Evolutionary conservation across 2,113 vertebrate genomes (phyloP), one percentile per base, ranked within the genome.

Genomic region (Sciurus niger): DNA sequence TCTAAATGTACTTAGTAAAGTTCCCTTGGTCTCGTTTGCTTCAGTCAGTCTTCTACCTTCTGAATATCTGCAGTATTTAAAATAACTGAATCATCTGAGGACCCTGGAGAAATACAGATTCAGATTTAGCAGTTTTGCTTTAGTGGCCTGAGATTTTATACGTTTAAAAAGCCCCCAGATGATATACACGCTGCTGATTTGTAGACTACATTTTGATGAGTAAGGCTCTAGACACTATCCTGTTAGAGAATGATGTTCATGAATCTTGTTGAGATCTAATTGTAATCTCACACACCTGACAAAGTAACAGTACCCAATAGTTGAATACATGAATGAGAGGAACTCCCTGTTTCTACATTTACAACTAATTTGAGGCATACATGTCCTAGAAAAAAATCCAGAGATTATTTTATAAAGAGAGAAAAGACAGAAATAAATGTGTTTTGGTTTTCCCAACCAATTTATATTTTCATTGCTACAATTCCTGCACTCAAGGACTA

Each of bases 371-470:
- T n/a, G 55, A 65, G 89, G 67, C 37, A 88, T 58, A 73, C 18
- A 80, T 73, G 13, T 89, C 51, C 12, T 93, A 85, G 72, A 91
- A 85, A 77, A 80, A 63, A 80, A 70, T 48, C 28, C 48, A 76
- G 53, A 80, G 51, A 72, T 80, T 79, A 53, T 40, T 87, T 34
- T 34, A n/a, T 70, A 51, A 51, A 32, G 58, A 83, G 24, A 6
- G 28, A 46, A 43, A 84, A 82, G 53, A 22, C 51, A 70, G 30
- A 79, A 53, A 83, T 78, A 70, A 60, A 46, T 12, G 40, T 46
- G 65, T n/a, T 88, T 89, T 40, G 37, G 6, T 76, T 24, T 92
- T 67, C 14, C 65, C 28, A 58, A 11, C 40, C 76, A 74, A 73
- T 11, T 92, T 94, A 37, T 5, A 63, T 46, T 32, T n/a, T 87